phyloP scores from a whole-genome alignment of 2,797 vertebrate species.

The Eospalax fontanierii region DNA sequence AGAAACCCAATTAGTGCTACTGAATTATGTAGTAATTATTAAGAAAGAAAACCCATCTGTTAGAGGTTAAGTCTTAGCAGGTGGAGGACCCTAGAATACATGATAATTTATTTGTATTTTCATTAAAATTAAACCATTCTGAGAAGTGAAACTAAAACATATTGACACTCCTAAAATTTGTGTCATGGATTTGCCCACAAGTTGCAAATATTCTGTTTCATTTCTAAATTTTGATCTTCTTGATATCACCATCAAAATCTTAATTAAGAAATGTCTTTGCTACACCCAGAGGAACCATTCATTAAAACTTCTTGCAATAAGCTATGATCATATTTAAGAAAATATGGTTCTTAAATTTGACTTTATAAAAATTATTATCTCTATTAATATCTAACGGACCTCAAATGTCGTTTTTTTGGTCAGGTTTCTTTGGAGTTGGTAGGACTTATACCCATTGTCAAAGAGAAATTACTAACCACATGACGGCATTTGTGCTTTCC shows the following conservation, averaged over 20 bases:
- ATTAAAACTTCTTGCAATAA: slow-evolving; percentile 69
- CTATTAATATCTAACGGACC: background rate
- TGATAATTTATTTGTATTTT: slow-evolving; percentile 83
- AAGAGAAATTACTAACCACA: background rate
- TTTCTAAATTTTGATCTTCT: slow-evolving; percentile 80
- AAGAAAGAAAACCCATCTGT: slow-evolving; percentile 84
- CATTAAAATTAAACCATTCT: slow-evolving; percentile 86
- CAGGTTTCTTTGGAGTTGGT: background rate
- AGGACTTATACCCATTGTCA: background rate
- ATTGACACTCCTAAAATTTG: slow-evolving; percentile 78
- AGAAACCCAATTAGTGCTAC: slow-evolving; percentile 59
- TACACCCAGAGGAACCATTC: slow-evolving; percentile 68
- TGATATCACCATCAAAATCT: slow-evolving; percentile 79
- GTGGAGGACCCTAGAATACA: slow-evolving; percentile 80
- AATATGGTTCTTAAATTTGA: slow-evolving; percentile 47
- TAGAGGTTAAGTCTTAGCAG: slow-evolving; percentile 78
- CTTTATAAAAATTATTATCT: slow-evolving; percentile 39
- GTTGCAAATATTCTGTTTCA: slow-evolving; percentile 61
- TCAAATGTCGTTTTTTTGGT: slow-evolving; percentile 17
- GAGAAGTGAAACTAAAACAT: slow-evolving; percentile 86
- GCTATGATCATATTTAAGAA: slow-evolving; percentile 73
- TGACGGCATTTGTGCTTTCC: background rate
- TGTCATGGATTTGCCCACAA: slow-evolving; percentile 68
- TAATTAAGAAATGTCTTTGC: slow-evolving; percentile 76
- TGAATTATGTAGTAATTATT: slow-evolving; percentile 79